Evolutionary conservation across 1,140 invertebrate species (phyloP).

Genomic region (Arctopsyche grandis): DNA sequence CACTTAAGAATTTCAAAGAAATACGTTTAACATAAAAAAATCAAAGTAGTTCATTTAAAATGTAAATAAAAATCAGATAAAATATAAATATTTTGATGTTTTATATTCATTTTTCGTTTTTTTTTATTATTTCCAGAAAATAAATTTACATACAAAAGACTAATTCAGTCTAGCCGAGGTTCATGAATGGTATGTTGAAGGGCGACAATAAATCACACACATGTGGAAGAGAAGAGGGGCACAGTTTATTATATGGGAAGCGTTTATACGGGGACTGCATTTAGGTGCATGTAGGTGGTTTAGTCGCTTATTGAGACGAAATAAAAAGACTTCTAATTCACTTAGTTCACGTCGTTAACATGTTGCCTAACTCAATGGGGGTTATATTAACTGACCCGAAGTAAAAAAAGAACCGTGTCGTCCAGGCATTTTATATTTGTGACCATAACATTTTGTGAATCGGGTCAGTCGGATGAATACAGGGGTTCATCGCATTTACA

Average conservation of each 20-base stretch:
- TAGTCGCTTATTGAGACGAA: constrained; percentile 10
- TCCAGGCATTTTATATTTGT: background rate
- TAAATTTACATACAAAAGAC: constrained; percentile 13
- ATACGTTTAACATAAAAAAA: too few relatives aligned
- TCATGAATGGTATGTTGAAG: background rate
- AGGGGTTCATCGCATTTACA: too few relatives aligned
- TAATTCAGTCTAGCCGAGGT: constrained; percentile 1
- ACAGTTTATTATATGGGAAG: constrained; percentile 10
- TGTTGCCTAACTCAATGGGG: background rate
- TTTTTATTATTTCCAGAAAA: background rate
- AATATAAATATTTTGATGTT: background rate
- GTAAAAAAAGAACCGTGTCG: background rate
- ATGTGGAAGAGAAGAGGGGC: background rate
- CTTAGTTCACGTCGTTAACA: constrained; percentile 5
- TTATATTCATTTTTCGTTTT: too few relatives aligned
- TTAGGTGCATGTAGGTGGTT: background rate
- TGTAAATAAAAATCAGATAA: constrained; percentile 14
- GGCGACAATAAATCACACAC: constrained; percentile 16
- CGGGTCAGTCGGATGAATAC: too few relatives aligned
- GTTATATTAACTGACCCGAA: background rate
- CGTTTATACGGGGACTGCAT: background rate
- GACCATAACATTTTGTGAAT: background rate
- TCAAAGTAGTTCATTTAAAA: background rate
- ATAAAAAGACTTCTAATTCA: background rate
- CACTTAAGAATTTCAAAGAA: too few relatives aligned